These are phyloP conservation scores for Sussaba pulchella DNA, from an alignment of 2,888 invertebrate species.

Conservation along the genomic window DNA sequence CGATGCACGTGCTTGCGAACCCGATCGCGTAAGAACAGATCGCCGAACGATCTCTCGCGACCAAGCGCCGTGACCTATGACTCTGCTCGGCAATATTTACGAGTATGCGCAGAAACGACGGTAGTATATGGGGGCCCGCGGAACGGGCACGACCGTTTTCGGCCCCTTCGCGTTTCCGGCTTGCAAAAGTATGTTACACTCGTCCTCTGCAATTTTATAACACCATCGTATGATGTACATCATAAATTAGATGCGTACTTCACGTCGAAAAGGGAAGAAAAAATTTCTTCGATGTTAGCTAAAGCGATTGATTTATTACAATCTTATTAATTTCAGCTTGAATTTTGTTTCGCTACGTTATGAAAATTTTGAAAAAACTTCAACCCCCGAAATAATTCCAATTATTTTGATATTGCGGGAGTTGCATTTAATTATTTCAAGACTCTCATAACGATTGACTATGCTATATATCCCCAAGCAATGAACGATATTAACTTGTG, in stretches of 20 bases:
- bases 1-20: conserved; percentile 1
- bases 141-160: conserved; percentile 30
- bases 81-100: conserved; percentile 33
- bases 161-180: conserved; percentile 32
- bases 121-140: conserved; percentile 7
- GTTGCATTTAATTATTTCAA: no score
- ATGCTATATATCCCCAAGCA: no score
- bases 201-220: conserved; percentile 15
- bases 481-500: no score
- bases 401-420: no score
- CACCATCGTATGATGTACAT: conserved; percentile 19
- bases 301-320: neutral
- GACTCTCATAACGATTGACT: no score
- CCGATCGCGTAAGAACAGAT: conserved; percentile 27
- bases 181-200: conserved; percentile 33
- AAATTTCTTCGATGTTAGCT: neutral
- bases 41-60: conserved; percentile 27
- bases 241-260: conserved; percentile 30
- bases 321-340: no score
- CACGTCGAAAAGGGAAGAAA: neutral
- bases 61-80: conserved; percentile 37
- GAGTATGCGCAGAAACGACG: conserved; percentile 37
- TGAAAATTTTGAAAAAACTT: no score
- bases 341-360: no score
- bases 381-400: no score